Conservation (phyloP, 2,888 invertebrate species). For the Lordiphosa fenestrarum region DNA sequence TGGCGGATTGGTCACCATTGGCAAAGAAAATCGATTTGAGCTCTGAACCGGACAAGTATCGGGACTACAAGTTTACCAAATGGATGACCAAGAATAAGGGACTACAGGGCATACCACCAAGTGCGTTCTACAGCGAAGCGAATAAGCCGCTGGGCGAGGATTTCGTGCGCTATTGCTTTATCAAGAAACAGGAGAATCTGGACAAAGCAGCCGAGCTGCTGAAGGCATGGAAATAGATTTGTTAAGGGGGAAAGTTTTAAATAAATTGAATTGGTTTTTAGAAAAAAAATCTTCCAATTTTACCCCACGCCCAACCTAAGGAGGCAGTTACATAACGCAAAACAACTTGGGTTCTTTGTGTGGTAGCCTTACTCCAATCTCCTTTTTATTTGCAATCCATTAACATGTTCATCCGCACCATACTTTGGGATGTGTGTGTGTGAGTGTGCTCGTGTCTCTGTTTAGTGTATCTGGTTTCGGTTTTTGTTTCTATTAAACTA, state of each 20-base stretch:
- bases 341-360: conserved; percentile 27
- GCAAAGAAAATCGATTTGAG: conserved; percentile 86
- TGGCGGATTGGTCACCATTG: conserved; percentile 93
- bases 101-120: conserved; percentile 95
- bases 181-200: conserved; percentile 91
- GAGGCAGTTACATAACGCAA: conserved; percentile 46
- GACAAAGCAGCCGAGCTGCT: conserved; percentile 85
- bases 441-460: conserved; percentile 31
- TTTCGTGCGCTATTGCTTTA: conserved; percentile 95
- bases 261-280: conserved; percentile 25
- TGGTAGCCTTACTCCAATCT: conserved; percentile 67
- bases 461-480: conserved; percentile 18
- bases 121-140: conserved; percentile 92
- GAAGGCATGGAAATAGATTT: conserved; percentile 82
- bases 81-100: conserved; percentile 97
- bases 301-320: conserved; percentile 44
- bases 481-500: conserved; percentile 50
- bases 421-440: conserved; percentile 33
- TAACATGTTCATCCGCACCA: conserved; percentile 59
- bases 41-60: conserved; percentile 86
- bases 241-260: neutral
- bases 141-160: conserved; percentile 92
- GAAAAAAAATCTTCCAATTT: too few relatives aligned
- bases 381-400: conserved; percentile 68
- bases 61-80: conserved; percentile 96